Evolutionary conservation across 2,113 vertebrate genomes (phyloP), one percentile per base, ranked within the genome.

Genomic region (Nibea coibor): DNA sequence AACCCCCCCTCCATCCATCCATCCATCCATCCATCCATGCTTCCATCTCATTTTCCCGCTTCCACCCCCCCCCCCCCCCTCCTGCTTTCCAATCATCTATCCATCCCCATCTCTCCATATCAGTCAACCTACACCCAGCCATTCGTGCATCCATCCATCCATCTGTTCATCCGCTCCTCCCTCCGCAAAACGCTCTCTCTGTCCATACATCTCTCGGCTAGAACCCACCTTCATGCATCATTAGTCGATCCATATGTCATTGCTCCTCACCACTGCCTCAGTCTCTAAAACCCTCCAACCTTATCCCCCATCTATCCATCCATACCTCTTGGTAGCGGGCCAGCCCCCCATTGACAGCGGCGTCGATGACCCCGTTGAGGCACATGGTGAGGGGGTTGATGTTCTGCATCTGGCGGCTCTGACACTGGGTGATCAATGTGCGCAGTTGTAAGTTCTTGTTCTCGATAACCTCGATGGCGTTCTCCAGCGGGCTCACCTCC

Each of bases 381-480:
- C 98, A 99, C 98, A 99, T 99, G 58, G 98, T 99, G 85, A 99
- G 96, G 10, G 98, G 98, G 94, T 99, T 99, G 93, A 99, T 95
- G 91, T 98, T 99, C 93, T 97, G 96, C 97, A 98, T 98, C 93
- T 99, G 98, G 77, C 98, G 94, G 69, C 95, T 96, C 89, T 99
- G 97, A 92, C 98, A 99, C 87, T 99, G 98, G 67, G 96, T 95
- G 85, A 99, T 99, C 81, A 99, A 91, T 0, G 97, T 97, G 87
- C 98, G 96, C 68, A 99, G 84, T 82, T 99, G 98, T 79, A 97
- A 94, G 90, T 98, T 99, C 93, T 99, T 99, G 91, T 99, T 99
- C 94, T 99, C 98, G 69, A 99, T 93, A 61, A 99, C 98, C 92
- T 99, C 98, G 53, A 97, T 99, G 78, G 98, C 98, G 80, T 99